Conservation (phyloP, 2,797 vertebrate species). For the Adelosebastes latens region DNA sequence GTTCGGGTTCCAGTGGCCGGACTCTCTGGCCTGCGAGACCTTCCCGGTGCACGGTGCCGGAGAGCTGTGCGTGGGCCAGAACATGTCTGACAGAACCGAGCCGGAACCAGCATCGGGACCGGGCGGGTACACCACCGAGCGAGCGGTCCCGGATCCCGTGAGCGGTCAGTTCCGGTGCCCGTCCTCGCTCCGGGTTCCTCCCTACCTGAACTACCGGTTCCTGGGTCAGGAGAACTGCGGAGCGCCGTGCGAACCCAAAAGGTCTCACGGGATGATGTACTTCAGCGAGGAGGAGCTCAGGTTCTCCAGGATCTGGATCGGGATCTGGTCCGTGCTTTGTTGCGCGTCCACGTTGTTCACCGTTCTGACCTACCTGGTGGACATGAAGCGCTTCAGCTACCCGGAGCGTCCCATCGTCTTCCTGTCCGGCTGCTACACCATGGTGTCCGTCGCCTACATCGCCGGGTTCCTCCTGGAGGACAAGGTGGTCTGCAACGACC, state of each 20-base stretch:
- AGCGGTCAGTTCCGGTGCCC: constrained; percentile 88
- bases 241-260: constrained; percentile 90
- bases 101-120: constrained; percentile 81
- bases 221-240: constrained; percentile 94
- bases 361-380: constrained; percentile 94
- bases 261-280: constrained; percentile 93
- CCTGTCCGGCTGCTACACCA: constrained; percentile 95
- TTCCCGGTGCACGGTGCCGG: constrained; percentile 94
- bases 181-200: constrained; percentile 87
- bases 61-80: constrained; percentile 96
- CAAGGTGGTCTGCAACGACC: constrained; percentile 92
- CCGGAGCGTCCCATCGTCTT: constrained; percentile 96
- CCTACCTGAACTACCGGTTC: constrained; percentile 95
- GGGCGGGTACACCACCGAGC: constrained; percentile 70
- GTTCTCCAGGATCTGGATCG: constrained; percentile 94
- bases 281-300: constrained; percentile 92
- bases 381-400: constrained; percentile 97
- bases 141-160: constrained; percentile 31
- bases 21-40: too few relatives aligned
- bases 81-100: constrained; percentile 87
- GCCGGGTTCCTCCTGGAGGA: constrained; percentile 94
- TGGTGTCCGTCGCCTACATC: constrained; percentile 94
- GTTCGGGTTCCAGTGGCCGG: constrained; percentile 92
- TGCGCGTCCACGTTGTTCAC: constrained; percentile 96
- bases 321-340: constrained; percentile 94